Evolutionary conservation across 2,113 vertebrate species (phyloP).

Genomic region (Orthonyx spaldingii): DNA sequence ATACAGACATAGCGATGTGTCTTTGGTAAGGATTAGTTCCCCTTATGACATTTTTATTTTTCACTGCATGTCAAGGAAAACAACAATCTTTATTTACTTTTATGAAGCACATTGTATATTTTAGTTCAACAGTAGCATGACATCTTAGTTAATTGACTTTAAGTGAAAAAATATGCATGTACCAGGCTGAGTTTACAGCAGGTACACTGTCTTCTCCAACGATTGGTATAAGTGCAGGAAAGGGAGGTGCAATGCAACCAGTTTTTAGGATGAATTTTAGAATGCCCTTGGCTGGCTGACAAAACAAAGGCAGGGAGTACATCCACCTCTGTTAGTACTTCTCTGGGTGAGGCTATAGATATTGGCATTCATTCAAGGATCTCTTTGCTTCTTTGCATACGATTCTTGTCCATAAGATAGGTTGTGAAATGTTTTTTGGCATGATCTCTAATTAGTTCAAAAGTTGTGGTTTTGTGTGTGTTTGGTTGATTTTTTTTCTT

Average conservation of each 20-base stretch:
- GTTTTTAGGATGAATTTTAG: not conserved
- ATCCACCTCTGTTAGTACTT: not conserved
- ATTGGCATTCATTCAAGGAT: not conserved
- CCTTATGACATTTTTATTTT: not conserved
- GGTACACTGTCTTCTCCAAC: not conserved
- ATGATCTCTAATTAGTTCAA: not conserved
- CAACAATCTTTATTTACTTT: not conserved
- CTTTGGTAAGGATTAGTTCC: not conserved
- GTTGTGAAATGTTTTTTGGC: not conserved
- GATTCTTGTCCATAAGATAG: not conserved
- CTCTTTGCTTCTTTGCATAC: not conserved
- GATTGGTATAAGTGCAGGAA: not conserved
- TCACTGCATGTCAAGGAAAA: not conserved
- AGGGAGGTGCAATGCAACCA: not conserved
- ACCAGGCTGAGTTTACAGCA: not conserved
- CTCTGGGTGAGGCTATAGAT: not conserved
- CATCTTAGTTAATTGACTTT: not conserved
- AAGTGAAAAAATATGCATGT: not conserved
- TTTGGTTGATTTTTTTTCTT: fast-evolving
- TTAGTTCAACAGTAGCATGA: not conserved
- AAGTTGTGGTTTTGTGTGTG: not conserved
- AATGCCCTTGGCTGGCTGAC: not conserved
- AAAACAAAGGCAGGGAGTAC: not conserved
- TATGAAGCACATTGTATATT: too few species aligned
- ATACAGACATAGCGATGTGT: fast-evolving